Percentiles rank a stretch among this genome's conserved stretches.
Evolutionary conservation across 2,113 vertebrate species (phyloP).

Genomic region (Proteles cristata): DNA sequence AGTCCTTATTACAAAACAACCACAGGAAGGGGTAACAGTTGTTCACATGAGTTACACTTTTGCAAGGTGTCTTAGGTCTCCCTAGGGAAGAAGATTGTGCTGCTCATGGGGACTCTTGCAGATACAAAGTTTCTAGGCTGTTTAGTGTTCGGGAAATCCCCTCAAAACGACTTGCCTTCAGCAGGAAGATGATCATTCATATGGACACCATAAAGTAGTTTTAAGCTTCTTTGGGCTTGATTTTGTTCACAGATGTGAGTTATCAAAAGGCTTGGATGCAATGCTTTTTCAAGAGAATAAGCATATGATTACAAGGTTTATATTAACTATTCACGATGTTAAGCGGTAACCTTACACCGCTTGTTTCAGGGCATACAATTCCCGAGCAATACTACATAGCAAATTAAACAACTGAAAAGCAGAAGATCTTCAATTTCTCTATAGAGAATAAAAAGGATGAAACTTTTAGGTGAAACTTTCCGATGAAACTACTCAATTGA

Average conservation of each 20-base stretch:
- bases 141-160: background rate
- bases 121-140: background rate
- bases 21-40: background rate
- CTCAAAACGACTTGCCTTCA: background rate
- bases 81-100: background rate
- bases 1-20: background rate
- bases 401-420: background rate
- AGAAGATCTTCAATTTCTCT: background rate
- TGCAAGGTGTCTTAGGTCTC: background rate
- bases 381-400: conserved; percentile 20
- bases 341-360: background rate
- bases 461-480: background rate
- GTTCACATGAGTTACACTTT: background rate
- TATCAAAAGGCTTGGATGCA: background rate
- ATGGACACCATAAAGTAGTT: background rate
- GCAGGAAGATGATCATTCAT: background rate
- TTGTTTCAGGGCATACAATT: background rate
- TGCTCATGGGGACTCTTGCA: background rate
- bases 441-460: background rate
- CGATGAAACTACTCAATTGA: background rate
- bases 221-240: background rate
- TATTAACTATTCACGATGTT: background rate
- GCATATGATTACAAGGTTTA: background rate
- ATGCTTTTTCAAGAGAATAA: background rate
- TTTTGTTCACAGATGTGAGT: conserved; percentile 15